Evolutionary conservation across 2,113 vertebrate species (phyloP).

Genomic region (Corythaixoides concolor): DNA sequence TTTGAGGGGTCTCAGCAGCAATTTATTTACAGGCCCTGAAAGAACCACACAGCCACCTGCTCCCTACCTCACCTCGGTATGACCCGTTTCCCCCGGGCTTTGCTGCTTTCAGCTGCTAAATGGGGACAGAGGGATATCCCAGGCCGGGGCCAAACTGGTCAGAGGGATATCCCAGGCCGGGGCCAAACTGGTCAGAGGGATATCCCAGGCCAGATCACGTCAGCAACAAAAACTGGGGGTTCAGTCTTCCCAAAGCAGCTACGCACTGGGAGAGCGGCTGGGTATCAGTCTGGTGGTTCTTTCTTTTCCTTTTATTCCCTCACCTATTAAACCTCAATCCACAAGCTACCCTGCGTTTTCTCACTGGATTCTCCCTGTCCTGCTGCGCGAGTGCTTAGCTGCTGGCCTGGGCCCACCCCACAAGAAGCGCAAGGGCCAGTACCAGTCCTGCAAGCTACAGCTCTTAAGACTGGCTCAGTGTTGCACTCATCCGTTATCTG

Average conservation of each 20-base stretch:
- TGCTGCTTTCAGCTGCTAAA: not conserved
- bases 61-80: too few relatives aligned
- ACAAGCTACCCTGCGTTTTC: too few relatives aligned
- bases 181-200: not conserved
- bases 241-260: not conserved
- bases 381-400: not conserved
- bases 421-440: not conserved
- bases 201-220: not conserved
- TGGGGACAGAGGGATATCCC: too few relatives aligned
- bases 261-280: rapidly evolving
- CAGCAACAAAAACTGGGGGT: not conserved
- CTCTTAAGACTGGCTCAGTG: rapidly evolving
- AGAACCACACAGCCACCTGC: too few relatives aligned
- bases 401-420: not conserved
- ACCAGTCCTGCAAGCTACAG: not conserved
- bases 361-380: rapidly evolving
- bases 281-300: too few relatives aligned
- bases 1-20: not conserved
- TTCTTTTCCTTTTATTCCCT: not conserved
- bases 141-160: too few relatives aligned
- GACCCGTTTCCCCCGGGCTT: too few relatives aligned
- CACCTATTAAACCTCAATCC: not conserved
- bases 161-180: too few relatives aligned
- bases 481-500: too few relatives aligned
- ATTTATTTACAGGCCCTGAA: not conserved